Evolutionary conservation across 2,113 vertebrate species (phyloP), one percentile per base, ranked within the genome.

Genomic region (Cyphomyrus discorhynchus): DNA sequence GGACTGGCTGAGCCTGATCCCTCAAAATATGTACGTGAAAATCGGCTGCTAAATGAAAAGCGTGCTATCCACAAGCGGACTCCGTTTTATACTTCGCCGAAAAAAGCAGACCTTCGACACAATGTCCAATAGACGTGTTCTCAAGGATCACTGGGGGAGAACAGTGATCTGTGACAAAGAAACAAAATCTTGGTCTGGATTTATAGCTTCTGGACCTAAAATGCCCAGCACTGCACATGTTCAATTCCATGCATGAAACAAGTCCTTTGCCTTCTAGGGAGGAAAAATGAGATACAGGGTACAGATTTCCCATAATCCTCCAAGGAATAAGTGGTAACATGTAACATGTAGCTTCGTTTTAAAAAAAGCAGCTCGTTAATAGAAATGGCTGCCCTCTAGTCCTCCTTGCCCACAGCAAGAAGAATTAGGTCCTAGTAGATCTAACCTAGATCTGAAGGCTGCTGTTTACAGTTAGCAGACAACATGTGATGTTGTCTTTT

Each of bases 391-490:
- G 50, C 39, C 85, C 85, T 87, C 85, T 87, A 50, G 6, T 5
- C 50, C 27, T 56, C 85, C 50, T 87, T 87, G 85, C 85, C 85
- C 3, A 35, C n/a, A 50, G 50, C 50, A 87, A 53, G 85, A 87
- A 53, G 49, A 87, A 56, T 39, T 56, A 50, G 82, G 85, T 87
- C 85, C 85, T 53, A 15, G 31, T 87, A 87, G 85, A 87, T 87
- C 50, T 87, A 87, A 53, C 85, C 85, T 53, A 87, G 50, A 87
- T 87, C 85, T 87, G 8, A 56, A 87, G 31, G 27, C 50, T 47
- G 50, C 50, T 87, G 85, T 87, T 53, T 87, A 87, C 85, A 87
- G 85, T 53, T 52, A 87, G 47, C 49, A 52, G 50, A 87, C 50
- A 87, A 87, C 7, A 27, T 39, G 47, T 56, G 50, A 52, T 87